Evolutionary conservation across 2,113 vertebrate genomes (phyloP), one percentile per base, ranked within the genome.

Genomic region (Pelecanoides urinatrix): DNA sequence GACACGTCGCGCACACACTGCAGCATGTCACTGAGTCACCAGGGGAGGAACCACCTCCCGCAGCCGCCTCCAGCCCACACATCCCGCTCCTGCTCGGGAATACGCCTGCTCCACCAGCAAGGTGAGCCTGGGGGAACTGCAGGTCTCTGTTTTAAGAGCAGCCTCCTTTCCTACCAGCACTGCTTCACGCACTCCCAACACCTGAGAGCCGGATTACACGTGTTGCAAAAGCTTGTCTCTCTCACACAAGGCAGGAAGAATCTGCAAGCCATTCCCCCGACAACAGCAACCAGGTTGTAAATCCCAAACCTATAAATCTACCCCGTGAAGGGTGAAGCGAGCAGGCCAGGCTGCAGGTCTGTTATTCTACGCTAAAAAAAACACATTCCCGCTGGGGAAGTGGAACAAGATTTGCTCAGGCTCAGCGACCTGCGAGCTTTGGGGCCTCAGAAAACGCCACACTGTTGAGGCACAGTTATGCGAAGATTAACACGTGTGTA

Each of bases 391-490:
- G 0, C 22, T 49, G 32, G 9, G n/a, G 17, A 87, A 80, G 50
- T 0, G 0, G 59, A 70, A 73, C 11, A 38, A 30, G 16, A 49
- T 86, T 68, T 89, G 22, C 76, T 70, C 62, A 38, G 22, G 16
- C 34, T 85, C 7, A 1, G 18, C 0, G 2, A 42, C 36, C 74
- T 40, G 44, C 7, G 7, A 71, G 61, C 14, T 91, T 10, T 0
- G 0, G 32, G 22, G 29, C 47, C 61, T 58, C 30, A 8, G 16
- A 40, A 79, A 68, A 26, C 0, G 0, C n/a, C 58, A 15, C 14
- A 0, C 4, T 17, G 7, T 13, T 14, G 18, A 56, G 23, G 49
- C 26, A 29, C 8, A 15, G n/a, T 3, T 70, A 34, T 40, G 75
- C 22, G 50, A 26, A 45, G 18, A 30, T 29, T 44, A 16, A 92